Conservation (phyloP, 2,888 invertebrate genomes). For the Andricus curvator region DNA sequence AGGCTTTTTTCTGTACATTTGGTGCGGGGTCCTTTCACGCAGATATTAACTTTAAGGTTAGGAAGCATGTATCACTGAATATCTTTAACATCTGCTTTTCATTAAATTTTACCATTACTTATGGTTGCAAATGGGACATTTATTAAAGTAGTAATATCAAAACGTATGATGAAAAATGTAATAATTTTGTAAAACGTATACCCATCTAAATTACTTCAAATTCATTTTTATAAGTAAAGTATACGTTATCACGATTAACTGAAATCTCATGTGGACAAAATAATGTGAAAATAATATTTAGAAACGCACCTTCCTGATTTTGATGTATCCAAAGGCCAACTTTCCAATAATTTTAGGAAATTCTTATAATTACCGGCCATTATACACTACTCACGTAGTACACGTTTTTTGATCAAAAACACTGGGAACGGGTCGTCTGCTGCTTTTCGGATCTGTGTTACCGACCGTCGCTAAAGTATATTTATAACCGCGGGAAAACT, state of each 20-base stretch:
- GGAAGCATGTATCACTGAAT: background rate
- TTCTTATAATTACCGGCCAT: constrained; percentile 87
- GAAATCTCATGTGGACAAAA: background rate
- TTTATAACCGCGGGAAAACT: background rate
- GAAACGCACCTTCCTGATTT: constrained; percentile 85
- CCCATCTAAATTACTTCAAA: background rate
- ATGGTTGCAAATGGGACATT: background rate
- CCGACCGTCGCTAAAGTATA: background rate
- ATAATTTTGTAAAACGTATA: background rate
- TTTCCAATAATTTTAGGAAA: constrained; percentile 86
- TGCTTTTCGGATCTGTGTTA: background rate
- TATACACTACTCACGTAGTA: constrained; percentile 34
- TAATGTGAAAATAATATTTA: constrained; percentile 47
- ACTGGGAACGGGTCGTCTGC: background rate
- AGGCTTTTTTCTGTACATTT: no score
- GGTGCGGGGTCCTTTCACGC: no score
- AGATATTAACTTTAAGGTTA: background rate
- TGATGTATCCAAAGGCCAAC: constrained; percentile 88
- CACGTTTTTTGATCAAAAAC: background rate
- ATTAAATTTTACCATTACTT: background rate
- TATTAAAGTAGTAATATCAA: background rate
- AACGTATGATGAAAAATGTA: background rate
- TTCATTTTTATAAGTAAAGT: constrained; percentile 11
- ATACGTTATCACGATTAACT: background rate
- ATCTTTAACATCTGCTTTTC: background rate